Evolutionary conservation across 2,797 vertebrate genomes (phyloP), one percentile per base, ranked within the genome.

Genomic region (Heteromormyrus szaboi): DNA sequence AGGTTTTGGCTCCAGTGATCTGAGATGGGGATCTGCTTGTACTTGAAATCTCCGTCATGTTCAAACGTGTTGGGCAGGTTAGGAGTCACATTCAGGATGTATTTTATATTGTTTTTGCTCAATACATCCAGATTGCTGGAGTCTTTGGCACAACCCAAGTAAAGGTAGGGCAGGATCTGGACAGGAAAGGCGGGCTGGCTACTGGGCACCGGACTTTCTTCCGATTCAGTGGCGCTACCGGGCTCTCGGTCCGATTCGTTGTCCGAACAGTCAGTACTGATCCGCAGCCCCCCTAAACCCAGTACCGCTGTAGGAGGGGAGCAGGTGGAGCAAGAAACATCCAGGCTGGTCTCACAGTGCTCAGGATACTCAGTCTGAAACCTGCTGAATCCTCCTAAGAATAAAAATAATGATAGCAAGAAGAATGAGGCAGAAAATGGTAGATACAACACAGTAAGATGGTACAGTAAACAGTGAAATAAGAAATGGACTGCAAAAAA

Each of bases 1-100:
- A 99, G 97, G 93, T 99, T 99, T 95, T 99, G 98, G 95, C 98
- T 99, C 98, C 98, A 99, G 96, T 99, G 98, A 96, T 99, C 98
- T 0, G 98, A 99, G 95, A 99, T 99, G 95, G 98, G 98, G 92
- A 99, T 99, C 96, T 99, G 98, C 94, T 99, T 99, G 96, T 99
- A 99, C 96, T 98, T 99, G 97, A 99, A 99, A 92, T 98, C 97
- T 56, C 98, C 98, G 0, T 98, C 97, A 0, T 98, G 97, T 92
- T 99, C 98, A 25, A 99, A 99, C 97, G 98, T 98, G 95, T 99
- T 99, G 91, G 98, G 98, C 93, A 99, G 95, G 96, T 99, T 99
- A 91, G 98, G 98, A 88, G 98, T 99, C 92, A 99, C 98, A 84
- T 99, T 99, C 94, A 99, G 97, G 95, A 99, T 99, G 94, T 99